Evolutionary conservation across 2,797 vertebrate species (phyloP), one percentile per base, ranked within the genome.

Genomic region (Astyanax mexicanus): DNA sequence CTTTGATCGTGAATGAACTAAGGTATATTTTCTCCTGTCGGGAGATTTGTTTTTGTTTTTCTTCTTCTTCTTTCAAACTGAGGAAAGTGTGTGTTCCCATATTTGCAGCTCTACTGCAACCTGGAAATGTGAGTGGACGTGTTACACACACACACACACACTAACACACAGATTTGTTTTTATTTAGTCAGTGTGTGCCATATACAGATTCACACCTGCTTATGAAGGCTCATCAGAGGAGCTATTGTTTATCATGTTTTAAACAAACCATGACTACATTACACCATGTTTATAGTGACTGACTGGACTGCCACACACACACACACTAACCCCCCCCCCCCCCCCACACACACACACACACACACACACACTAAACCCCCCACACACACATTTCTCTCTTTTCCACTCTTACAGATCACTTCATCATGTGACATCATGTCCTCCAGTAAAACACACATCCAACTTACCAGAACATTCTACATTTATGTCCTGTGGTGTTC

Each of bases 151-250:
- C 42, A 25, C 29, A 49, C 54, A 66, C 73, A 64, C 45, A 70
- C 64, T 65, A 52, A 57, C 40, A 4, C 29, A 19, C 27, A 11
- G 17, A 23, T 66, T 75, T 75, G 77, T 74, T 79, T 44, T 79
- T 42, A 75, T 70, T 75, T 52, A 38, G 49, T 77, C 35, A 9
- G 38, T 70, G 37, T 6, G 25, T 45, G 66, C 54, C 61, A 66
- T 45, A 64, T 37, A 54, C 62, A 72, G 21, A 69, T n/a, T 44
- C 38, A 69, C 57, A 54, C 17, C n/a, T 32, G 35, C 65, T 51
- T 23, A 17, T 49, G 51, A 11, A 21, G 25, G 45, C n/a, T 54
- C 37, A 70, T 51, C 47, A 27, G 32, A 9, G n/a, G 23, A 3
- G 11, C 12, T 25, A 1, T 29, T 29, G 13, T 55, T 54, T 54